A percentile compares a stretch with the other conserved stretches of the same genome.
Evolutionary conservation across 2,797 vertebrate species (phyloP).

Genomic region (Simalia tracyae): DNA sequence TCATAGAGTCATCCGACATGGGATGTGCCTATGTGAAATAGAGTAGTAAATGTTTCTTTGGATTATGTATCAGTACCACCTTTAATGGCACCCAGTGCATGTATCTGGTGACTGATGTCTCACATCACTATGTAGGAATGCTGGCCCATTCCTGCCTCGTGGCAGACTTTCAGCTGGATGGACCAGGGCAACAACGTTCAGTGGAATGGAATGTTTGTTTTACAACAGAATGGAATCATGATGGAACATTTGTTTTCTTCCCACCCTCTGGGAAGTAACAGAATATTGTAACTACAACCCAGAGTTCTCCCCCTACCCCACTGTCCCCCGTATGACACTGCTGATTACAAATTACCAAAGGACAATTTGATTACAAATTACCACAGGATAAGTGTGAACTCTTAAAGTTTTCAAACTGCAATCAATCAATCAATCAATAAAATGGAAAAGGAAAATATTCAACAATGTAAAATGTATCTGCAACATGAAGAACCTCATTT

Average conservation of each 20-base stretch:
- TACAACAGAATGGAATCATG: neutral
- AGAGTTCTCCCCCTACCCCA: neutral
- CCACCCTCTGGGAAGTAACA: neutral
- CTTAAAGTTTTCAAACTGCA: neutral
- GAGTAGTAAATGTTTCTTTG: neutral
- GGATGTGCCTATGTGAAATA: neutral
- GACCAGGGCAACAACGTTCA: neutral
- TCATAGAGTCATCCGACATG: neutral
- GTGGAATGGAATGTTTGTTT: neutral
- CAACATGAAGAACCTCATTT: neutral
- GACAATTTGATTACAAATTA: neutral
- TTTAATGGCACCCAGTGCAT: neutral
- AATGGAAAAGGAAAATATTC: neutral
- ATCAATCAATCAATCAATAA: too few species aligned
- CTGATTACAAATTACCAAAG: neutral
- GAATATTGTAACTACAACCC: neutral
- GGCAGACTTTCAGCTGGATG: neutral
- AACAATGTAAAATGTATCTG: neutral
- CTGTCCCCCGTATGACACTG: neutral
- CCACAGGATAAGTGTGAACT: neutral
- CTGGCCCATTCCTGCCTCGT: neutral
- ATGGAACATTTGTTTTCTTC: neutral
- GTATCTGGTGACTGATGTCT: neutral
- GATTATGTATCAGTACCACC: neutral
- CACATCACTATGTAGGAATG: neutral